Percentiles rank a stretch among this genome's conserved stretches.
phyloP scores from a whole-genome alignment of 1,140 invertebrate genomes.

The Drosophila ambigua region DNA sequence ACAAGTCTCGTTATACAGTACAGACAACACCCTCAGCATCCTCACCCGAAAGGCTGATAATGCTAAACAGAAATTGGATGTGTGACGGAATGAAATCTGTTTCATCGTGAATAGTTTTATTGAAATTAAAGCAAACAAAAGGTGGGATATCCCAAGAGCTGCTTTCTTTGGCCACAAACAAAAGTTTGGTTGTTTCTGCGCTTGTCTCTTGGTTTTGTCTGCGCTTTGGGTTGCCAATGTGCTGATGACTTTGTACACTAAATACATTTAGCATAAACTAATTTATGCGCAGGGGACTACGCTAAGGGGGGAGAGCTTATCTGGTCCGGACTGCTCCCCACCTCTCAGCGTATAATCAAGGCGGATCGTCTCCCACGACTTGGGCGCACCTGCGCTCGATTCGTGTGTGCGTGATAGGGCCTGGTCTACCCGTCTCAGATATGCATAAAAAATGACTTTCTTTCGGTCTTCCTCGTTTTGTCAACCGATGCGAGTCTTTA shows the following conservation, averaged over 20 bases:
- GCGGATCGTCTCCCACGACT: slow-evolving; percentile 29
- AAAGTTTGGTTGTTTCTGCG: slow-evolving; percentile 30
- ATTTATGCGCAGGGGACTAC: slow-evolving; percentile 45
- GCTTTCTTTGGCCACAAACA: slow-evolving; percentile 62
- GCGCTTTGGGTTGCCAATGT: slow-evolving; percentile 31
- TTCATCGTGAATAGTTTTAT: slow-evolving; percentile 33
- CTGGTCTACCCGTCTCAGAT: slow-evolving; percentile 3
- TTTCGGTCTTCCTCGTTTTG: slow-evolving; percentile 47
- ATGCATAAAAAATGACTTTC: slow-evolving; percentile 69
- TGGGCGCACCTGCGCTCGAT: slow-evolving; percentile 11
- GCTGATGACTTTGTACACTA: slow-evolving; percentile 31
- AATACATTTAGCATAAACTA: slow-evolving; percentile 44
- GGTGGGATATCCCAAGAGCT: slow-evolving; percentile 24
- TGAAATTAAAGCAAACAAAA: slow-evolving; percentile 16
- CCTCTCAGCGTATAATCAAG: slow-evolving; percentile 59
- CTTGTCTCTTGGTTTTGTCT: slow-evolving; percentile 10
- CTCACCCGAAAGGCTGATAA: too few species aligned
- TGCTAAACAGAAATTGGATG: too few species aligned
- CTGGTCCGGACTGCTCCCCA: slow-evolving; percentile 24
- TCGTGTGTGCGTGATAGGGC: too few species aligned
- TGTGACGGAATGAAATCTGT: too few species aligned
- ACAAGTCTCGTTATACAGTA: too few species aligned
- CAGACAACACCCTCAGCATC: too few species aligned
- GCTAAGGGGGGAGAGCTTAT: too few species aligned
- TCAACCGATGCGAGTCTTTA: slow-evolving; percentile 35